A percentile compares a stretch with the other conserved stretches of the same genome.
Conservation (phyloP, 2,113 vertebrate species). For the Diphyllodes magnificus region DNA sequence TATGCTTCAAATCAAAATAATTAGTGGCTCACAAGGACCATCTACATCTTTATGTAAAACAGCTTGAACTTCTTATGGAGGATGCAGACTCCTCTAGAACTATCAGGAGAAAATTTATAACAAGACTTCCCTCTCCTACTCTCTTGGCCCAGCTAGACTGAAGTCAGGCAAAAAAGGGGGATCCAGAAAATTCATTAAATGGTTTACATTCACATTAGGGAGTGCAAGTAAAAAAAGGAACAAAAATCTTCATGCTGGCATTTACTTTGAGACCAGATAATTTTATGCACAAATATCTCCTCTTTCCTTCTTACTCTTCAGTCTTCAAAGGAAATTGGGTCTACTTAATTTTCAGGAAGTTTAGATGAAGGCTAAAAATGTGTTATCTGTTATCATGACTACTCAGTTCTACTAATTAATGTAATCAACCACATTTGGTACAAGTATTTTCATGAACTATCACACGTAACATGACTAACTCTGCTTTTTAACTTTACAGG, state of each 20-base stretch:
- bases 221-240: not conserved
- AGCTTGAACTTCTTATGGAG: not conserved
- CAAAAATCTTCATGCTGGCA: not conserved
- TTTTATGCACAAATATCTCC: not conserved
- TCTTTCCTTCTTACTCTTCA: not conserved
- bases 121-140: not conserved
- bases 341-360: not conserved
- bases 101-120: not conserved
- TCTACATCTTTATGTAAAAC: not conserved
- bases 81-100: not conserved
- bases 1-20: not conserved
- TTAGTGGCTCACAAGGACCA: not conserved
- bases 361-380: not conserved
- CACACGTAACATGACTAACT: not conserved
- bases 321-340: not conserved
- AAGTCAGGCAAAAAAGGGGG: not conserved
- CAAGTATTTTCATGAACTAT: not conserved
- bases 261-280: not conserved
- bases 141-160: not conserved
- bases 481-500: slow-evolving; percentile 31
- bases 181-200: not conserved
- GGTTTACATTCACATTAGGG: not conserved
- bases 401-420: not conserved
- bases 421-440: not conserved
- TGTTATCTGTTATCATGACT: not conserved